Evolutionary conservation across 2,888 invertebrate species (phyloP).

Genomic region (Phengaris alcon): DNA sequence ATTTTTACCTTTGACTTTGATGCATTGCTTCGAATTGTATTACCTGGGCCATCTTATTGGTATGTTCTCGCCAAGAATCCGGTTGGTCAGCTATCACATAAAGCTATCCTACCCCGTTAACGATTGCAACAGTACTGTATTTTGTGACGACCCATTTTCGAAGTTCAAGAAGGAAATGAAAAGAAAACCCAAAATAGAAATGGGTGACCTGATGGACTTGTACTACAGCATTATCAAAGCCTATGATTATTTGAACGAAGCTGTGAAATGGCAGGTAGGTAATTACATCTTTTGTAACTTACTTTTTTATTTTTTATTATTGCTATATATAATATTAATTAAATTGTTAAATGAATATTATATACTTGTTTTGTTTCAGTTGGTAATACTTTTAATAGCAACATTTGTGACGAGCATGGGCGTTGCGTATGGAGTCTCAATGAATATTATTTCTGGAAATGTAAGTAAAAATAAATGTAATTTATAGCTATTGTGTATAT

Average conservation of each 20-base stretch:
- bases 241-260: conserved; percentile 54
- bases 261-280: conserved; percentile 63
- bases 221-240: conserved; percentile 54
- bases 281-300: neutral
- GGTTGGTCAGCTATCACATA: conserved; percentile 53
- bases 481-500: no score
- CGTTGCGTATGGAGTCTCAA: conserved; percentile 47
- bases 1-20: conserved; percentile 20
- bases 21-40: conserved; percentile 45
- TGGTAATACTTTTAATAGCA: conserved; percentile 50
- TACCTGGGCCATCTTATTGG: conserved; percentile 56
- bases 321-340: neutral
- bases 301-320: no score
- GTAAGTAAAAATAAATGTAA: conserved; percentile 43
- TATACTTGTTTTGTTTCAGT: conserved; percentile 45
- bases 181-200: conserved; percentile 36
- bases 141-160: conserved; percentile 37
- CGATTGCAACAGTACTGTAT: conserved; percentile 31
- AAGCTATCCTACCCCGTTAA: conserved; percentile 46
- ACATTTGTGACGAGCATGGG: conserved; percentile 49
- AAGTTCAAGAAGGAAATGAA: conserved; percentile 32
- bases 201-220: conserved; percentile 55
- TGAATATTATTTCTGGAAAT: conserved; percentile 46
- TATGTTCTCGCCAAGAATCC: conserved; percentile 51
- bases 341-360: neutral